Evolutionary conservation across 2,888 invertebrate species (phyloP), one percentile per base, ranked within the genome.

Genomic region (Chironomus tentans): DNA sequence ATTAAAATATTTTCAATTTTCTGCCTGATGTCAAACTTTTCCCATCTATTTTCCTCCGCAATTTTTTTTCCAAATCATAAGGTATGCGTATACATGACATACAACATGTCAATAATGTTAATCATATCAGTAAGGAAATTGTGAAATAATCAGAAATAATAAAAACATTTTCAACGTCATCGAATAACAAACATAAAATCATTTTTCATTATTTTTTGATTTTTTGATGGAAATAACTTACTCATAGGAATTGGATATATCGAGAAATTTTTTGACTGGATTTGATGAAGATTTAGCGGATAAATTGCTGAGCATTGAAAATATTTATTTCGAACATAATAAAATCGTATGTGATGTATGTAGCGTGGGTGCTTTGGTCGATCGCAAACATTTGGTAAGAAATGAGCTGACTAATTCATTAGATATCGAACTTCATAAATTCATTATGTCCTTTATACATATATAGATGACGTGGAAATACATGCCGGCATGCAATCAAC

Each of bases 201-300:
- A 38, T 38, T 38, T 38, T 38, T 38, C 38, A 38, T 38, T 38
- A 7, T 38, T 38, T 38, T 38, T 38, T 10, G 38, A 38, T 38
- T 38, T 28, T 38, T 38, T 38, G 38, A 38, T 38, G 38, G 38
- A 38, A 38, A 38, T 38, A 38, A 38, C 38, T 38, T 38, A 38
- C 38, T 38, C 10, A 10, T 38, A 38, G 38, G 38, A 38, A 38
- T 83, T 93, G 78, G 92, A 93, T 83, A 82, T 92, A 79, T 91
- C 92, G n/a, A 85, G 88, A 79, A 94, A 94, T 83, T 86, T 87
- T 80, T 84, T 93, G 78, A 87, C 88, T 78, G 88, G 89, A 65
- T 83, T 84, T 78, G 83, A 82, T 78, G 83, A 82, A 78, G 82
- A 83, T 76, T 81, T 83, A 2, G 83, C 81, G 3, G 77, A 82